Base-by-base conservation (phyloP, 2,888 invertebrate species). In the Diplazon laetatorius region DNA sequence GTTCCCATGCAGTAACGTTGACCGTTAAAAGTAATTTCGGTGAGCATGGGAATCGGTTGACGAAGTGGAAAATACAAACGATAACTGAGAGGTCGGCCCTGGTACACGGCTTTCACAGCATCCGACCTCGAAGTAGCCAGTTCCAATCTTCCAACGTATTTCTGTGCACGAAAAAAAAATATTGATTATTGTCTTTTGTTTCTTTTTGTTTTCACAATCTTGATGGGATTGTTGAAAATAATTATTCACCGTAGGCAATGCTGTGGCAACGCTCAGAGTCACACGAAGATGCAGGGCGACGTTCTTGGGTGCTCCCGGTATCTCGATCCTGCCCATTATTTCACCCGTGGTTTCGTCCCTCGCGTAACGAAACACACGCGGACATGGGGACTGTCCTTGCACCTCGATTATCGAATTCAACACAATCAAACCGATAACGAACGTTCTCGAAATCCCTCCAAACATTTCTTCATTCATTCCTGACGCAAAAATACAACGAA, bases 141-240 rank as follows among this genome's bases (percentile, higher is more conserved):
- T 75, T 89, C 86, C 55, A 91, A 70, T 69, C 82, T 83, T 2
- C 90, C 91, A 1, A 87, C 85, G 62, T 90, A 89, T 76, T 83
- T 84, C 89, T 90, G 35, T 16, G 73, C 46, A 48, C 68, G 70
- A 37, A 65, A 22, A 9, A 22, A 42, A 46, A 16, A 46, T 25
- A 42, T n/a, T n/a, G 52, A 35, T 46, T n/a, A n/a, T n/a, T n/a
- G n/a, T n/a, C n/a, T n/a, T n/a, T n/a, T n/a, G n/a, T n/a, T n/a
- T n/a, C n/a, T n/a, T n/a, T n/a, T n/a, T n/a, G n/a, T n/a, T n/a
- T n/a, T n/a, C n/a, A n/a, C n/a, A n/a, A n/a, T n/a, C n/a, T n/a
- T n/a, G n/a, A n/a, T n/a, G n/a, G n/a, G n/a, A 6, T 18, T 6
- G 10, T 6, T 14, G 10, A 65, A 12, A 42, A 18, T 1, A 44